Percentiles rank a stretch among this genome's conserved stretches.
Conservation (phyloP, 2,113 vertebrate species). For the Eulemur macaco region DNA sequence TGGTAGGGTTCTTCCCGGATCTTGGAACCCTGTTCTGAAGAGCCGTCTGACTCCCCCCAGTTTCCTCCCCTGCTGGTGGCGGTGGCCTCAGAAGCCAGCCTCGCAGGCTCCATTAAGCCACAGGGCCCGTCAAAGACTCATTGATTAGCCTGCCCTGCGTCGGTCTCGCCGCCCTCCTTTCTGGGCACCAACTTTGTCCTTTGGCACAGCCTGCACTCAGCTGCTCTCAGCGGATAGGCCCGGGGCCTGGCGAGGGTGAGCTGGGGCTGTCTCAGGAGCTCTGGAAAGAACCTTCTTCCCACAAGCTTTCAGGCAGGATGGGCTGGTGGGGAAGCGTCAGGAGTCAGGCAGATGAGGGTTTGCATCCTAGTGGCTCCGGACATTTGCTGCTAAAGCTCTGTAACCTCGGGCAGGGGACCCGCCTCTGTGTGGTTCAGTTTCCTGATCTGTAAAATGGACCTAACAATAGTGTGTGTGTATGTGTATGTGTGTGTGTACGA, state of each 20-base stretch:
- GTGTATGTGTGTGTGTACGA: background rate
- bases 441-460: background rate
- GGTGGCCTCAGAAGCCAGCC: background rate
- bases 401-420: background rate
- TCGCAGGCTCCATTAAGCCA: background rate
- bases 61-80: background rate
- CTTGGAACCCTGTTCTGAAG: background rate
- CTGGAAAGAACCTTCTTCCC: background rate
- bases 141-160: background rate
- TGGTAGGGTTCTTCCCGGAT: background rate
- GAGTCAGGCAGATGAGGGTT: background rate
- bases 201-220: background rate
- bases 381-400: background rate
- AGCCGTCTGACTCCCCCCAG: background rate
- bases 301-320: background rate
- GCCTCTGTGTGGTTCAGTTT: background rate
- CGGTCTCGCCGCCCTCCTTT: background rate
- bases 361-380: background rate
- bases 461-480: background rate
- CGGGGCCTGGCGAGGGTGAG: background rate
- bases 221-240: background rate
- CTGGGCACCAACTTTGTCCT: background rate
- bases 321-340: background rate
- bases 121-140: background rate
- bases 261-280: background rate